Evolutionary conservation across 2,888 invertebrate species (phyloP).

Genomic region (Chrysomela aeneicollis): DNA sequence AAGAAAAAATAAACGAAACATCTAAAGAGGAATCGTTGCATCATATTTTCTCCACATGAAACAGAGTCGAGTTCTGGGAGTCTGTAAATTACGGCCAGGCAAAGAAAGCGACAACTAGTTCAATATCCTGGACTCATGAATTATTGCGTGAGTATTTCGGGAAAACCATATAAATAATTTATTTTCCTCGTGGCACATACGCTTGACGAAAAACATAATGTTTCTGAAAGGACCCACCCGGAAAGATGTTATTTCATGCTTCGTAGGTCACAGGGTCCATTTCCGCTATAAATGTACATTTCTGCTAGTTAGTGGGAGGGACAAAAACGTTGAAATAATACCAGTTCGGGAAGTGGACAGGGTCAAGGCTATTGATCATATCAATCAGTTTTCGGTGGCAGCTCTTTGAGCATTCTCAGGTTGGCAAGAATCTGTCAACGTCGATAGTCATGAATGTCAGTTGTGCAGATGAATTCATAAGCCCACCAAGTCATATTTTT

Average conservation of each 20-base stretch:
- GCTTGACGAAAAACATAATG: neutral
- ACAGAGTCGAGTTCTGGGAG: neutral
- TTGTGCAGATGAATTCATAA: too few species aligned
- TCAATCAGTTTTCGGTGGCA: too few species aligned
- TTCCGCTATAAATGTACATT: neutral
- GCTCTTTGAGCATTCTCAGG: too few species aligned
- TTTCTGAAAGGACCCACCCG: neutral
- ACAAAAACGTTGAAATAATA: neutral
- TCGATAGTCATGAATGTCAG: too few species aligned
- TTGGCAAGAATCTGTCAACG: too few species aligned
- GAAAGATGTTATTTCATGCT: slow-evolving; percentile 1
- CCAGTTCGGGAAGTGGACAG: neutral
- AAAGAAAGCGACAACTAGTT: neutral
- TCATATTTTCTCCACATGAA: too few species aligned
- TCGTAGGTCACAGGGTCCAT: neutral
- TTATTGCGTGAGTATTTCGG: neutral
- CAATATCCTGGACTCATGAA: neutral
- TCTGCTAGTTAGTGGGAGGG: neutral
- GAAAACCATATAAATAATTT: neutral
- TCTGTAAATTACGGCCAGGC: neutral
- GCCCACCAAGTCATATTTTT: too few species aligned
- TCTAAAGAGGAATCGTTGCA: too few species aligned
- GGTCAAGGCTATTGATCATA: too few species aligned
- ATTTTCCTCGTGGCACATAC: neutral
- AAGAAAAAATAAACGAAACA: too few species aligned